Evolutionary conservation across 2,113 vertebrate species (phyloP).

Genomic region (Spilogale gracilis): DNA sequence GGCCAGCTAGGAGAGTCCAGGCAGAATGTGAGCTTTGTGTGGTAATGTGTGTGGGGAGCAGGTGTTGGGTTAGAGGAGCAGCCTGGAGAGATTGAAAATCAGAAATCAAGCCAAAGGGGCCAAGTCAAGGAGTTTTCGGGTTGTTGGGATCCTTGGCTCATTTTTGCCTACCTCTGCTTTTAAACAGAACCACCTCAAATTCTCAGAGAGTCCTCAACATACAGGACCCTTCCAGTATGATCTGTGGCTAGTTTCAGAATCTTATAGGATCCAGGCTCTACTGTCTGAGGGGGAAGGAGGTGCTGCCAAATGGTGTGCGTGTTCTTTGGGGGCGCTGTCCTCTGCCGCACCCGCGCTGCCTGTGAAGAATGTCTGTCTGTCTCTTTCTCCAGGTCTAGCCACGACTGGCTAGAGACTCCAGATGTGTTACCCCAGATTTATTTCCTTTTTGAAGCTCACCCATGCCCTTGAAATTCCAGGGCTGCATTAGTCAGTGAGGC

Average conservation of each 20-base stretch:
- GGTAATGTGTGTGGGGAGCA: not conserved
- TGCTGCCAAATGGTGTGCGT: not conserved
- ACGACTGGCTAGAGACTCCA: not conserved
- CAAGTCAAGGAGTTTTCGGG: not conserved
- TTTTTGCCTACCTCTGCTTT: not conserved
- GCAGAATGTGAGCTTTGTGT: not conserved
- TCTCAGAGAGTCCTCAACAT: not conserved
- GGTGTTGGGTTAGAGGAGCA: not conserved
- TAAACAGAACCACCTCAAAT: not conserved
- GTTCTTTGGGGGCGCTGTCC: not conserved
- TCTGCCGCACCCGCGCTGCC: conserved; percentile 17
- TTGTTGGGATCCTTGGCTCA: not conserved
- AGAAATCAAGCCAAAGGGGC: not conserved
- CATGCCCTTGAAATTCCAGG: conserved; percentile 76
- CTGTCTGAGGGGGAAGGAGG: not conserved
- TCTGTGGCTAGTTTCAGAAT: not conserved
- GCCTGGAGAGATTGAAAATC: not conserved
- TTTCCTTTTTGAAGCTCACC: conserved; percentile 34
- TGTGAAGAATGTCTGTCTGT: conserved; percentile 35
- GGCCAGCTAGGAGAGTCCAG: not conserved
- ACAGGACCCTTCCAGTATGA: not conserved
- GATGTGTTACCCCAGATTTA: conserved; percentile 66
- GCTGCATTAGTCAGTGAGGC: conserved; percentile 71
- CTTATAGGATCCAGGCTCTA: not conserved
- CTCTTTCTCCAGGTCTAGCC: not conserved